phyloP scores from a whole-genome alignment of 2,888 invertebrate genomes.

The Merodon equestris region DNA sequence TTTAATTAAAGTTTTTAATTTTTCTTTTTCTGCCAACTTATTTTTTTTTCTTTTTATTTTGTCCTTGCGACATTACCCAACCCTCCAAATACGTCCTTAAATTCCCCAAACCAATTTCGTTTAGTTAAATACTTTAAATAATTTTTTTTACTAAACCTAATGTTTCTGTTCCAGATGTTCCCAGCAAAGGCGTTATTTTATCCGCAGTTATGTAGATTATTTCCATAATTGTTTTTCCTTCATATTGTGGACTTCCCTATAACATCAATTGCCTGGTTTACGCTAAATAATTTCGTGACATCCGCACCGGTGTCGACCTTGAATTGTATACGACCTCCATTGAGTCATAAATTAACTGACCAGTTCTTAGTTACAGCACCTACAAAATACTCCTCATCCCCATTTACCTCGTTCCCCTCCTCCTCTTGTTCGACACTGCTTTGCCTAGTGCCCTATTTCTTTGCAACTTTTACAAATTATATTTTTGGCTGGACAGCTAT shows the following conservation, averaged over 20 bases:
- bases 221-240: neutral
- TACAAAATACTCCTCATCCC: conserved; percentile 14
- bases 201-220: neutral
- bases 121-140: conserved; percentile 22
- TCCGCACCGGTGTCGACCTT: conserved; percentile 29
- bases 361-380: conserved; percentile 22
- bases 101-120: no score
- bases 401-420: conserved; percentile 9
- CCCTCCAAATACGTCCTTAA: conserved; percentile 21
- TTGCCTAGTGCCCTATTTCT: conserved; percentile 10
- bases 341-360: conserved; percentile 34
- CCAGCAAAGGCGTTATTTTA: conserved; percentile 4
- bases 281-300: conserved; percentile 19
- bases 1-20: no score
- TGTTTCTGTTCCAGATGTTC: conserved; percentile 20
- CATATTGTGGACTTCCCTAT: neutral
- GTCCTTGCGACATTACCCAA: no score
- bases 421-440: conserved; percentile 12
- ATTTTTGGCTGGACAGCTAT: conserved; percentile 17
- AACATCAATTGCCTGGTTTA: conserved; percentile 1
- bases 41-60: no score
- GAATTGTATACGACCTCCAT: neutral
- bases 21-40: no score
- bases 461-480: conserved; percentile 15
- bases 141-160: conserved; percentile 27